Conservation (phyloP, 64 coral and sea anemone genomes). For the Astreopora myriophthalma region DNA sequence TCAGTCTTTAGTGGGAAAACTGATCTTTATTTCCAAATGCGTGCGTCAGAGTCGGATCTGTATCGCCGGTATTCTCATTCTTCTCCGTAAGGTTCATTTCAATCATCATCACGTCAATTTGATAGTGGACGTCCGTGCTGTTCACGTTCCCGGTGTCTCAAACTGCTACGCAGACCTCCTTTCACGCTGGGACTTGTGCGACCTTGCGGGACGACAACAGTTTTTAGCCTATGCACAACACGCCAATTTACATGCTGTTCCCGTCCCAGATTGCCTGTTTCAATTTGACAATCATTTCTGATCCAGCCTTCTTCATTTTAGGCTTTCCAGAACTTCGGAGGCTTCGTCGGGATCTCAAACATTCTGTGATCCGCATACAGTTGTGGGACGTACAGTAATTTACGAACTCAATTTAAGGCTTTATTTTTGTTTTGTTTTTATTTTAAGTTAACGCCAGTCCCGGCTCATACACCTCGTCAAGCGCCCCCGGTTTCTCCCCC, state of each 20-base stretch:
- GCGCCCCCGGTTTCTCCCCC: not conserved
- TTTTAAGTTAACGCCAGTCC: no score
- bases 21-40: slow-evolving; percentile 26
- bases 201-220: not conserved
- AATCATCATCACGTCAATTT: slow-evolving; percentile 29
- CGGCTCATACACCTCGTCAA: no score
- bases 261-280: not conserved
- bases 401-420: no score
- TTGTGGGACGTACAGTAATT: no score
- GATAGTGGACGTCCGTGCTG: not conserved
- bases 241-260: not conserved
- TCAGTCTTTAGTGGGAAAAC: slow-evolving; percentile 31
- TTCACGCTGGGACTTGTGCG: not conserved
- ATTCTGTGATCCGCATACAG: no score
- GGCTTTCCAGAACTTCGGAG: not conserved
- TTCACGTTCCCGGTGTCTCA: not conserved
- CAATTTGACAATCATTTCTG: not conserved
- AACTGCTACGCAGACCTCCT: slow-evolving; percentile 9
- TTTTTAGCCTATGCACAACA: not conserved
- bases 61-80: not conserved
- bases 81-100: not conserved
- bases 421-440: no score
- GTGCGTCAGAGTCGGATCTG: slow-evolving; percentile 10
- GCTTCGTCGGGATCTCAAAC: not conserved
- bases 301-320: not conserved